Base-by-base conservation (phyloP, 2,113 vertebrate genomes). In the Cebidichthys violaceus region DNA sequence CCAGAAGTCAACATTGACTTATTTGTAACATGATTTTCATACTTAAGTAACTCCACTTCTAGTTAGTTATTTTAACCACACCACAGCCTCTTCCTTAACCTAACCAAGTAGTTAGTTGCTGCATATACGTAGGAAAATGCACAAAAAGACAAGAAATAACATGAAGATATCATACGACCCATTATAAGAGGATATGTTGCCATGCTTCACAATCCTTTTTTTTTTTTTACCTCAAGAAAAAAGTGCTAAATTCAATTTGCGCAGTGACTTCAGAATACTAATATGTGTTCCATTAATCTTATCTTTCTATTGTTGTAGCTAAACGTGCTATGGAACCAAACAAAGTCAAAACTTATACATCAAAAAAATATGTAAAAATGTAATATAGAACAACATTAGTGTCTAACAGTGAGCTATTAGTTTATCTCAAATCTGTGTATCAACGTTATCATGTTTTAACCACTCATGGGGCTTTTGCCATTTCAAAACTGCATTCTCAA, bases 181-280 rank as follows among this genome's bases (percentile, higher is more conserved):
- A 22, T 52, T 22, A 9, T 22, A 52, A 22, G 50, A 52, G 50
- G 20, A 52, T 20, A 52, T 22, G 50, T 52, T 52, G 18, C 24
- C 24, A 93, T 64, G 67, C 88, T 93, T 94, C 85, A 86, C 74
- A 88, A 35, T 72, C 33, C 76, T 24, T 2, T 37, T 7, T 69
- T 70, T 83, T 68, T 69, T 78, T 94, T 85, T 94, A 94, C 81
- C 90, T 96, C 85, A 76, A 83, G 94, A 94, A 82, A 47, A 50
- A 91, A 93, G 83, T 95, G 92, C 82, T 90, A 91, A 88, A 65
- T 17, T 17, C 17, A 94, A 93, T 83, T 35, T 67, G 29, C 27
- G 57, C 31, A 47, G 18, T 62, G 4, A 52, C 4, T 47, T 67
- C 27, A 71, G 15, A 67, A 45, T 27, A 43, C 9, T 2, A 6